Evolutionary conservation across 2,113 vertebrate genomes (phyloP).

Genomic region (Gallinago paraguaiae): DNA sequence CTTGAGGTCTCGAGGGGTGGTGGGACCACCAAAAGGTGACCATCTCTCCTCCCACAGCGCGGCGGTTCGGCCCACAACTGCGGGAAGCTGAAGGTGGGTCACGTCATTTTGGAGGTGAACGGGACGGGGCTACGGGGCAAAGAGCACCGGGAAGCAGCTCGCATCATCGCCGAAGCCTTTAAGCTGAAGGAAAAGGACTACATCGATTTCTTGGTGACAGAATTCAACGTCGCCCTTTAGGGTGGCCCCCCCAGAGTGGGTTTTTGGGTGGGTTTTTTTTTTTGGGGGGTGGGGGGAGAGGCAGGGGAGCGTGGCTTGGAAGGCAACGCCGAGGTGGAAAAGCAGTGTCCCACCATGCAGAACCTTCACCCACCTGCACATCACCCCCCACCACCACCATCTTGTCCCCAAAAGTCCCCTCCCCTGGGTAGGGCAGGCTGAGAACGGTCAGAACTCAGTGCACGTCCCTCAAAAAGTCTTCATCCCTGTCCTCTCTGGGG

Average conservation of each 20-base stretch:
- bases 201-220: conserved; percentile 95
- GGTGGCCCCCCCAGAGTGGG: neutral
- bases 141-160: conserved; percentile 91
- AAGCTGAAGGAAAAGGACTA: conserved; percentile 94
- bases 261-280: too few species aligned
- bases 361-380: neutral
- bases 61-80: conserved; percentile 96
- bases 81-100: conserved; percentile 93
- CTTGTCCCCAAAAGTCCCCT: neutral
- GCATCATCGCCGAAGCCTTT: conserved; percentile 95
- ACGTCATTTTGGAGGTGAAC: conserved; percentile 95
- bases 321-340: fast-evolving
- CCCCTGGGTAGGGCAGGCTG: neutral
- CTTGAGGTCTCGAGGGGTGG: fast-evolving
- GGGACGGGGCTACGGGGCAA: conserved; percentile 86
- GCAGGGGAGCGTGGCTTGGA: neutral
- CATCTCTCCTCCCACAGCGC: conserved; percentile 71
- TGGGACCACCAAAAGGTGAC: neutral
- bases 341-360: neutral
- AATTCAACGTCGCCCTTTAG: conserved; percentile 95
- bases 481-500: neutral
- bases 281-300: neutral
- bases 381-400: neutral
- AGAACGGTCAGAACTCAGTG: neutral
- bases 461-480: neutral